phyloP scores from a whole-genome alignment of 2,888 invertebrate genomes.

The Schrankia costaestrigalis region DNA sequence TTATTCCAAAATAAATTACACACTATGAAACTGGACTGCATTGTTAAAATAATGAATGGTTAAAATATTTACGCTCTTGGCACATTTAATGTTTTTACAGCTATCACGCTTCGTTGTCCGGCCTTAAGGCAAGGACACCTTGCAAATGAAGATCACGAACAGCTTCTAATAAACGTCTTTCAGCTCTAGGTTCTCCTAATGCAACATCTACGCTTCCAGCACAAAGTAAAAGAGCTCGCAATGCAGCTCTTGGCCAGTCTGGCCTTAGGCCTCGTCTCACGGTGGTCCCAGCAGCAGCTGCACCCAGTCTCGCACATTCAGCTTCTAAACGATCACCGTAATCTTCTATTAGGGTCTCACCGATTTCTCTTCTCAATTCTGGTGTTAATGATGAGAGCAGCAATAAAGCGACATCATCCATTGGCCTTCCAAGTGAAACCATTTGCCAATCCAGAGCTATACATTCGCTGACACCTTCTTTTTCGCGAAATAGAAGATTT shows the following conservation, averaged over 20 bases:
- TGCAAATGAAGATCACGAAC: constrained; percentile 86
- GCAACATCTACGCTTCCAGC: constrained; percentile 91
- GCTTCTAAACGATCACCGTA: constrained; percentile 84
- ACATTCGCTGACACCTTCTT: constrained; percentile 79
- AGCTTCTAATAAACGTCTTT: constrained; percentile 86
- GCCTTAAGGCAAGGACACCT: constrained; percentile 82
- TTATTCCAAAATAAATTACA: constrained; percentile 35
- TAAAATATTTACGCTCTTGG: constrained; percentile 45
- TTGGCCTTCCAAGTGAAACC: constrained; percentile 88
- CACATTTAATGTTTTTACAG: constrained; percentile 37
- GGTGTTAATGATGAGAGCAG: constrained; percentile 87
- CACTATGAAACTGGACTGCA: constrained; percentile 45
- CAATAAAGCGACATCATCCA: constrained; percentile 88
- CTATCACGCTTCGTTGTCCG: constrained; percentile 60
- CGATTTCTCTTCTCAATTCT: constrained; percentile 83
- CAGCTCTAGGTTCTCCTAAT: constrained; percentile 87
- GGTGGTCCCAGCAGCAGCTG: constrained; percentile 78
- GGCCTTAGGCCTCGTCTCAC: constrained; percentile 74
- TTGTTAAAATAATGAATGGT: constrained; percentile 28
- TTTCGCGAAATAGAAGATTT: constrained; percentile 85
- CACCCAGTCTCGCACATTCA: constrained; percentile 81
- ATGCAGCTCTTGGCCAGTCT: constrained; percentile 85
- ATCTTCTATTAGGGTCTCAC: constrained; percentile 83
- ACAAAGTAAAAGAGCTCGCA: constrained; percentile 87
- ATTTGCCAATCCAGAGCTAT: constrained; percentile 91